Evolutionary conservation across 2,888 invertebrate species (phyloP), one percentile per base, ranked within the genome.

Genomic region (Koerneria pararmatus): DNA sequence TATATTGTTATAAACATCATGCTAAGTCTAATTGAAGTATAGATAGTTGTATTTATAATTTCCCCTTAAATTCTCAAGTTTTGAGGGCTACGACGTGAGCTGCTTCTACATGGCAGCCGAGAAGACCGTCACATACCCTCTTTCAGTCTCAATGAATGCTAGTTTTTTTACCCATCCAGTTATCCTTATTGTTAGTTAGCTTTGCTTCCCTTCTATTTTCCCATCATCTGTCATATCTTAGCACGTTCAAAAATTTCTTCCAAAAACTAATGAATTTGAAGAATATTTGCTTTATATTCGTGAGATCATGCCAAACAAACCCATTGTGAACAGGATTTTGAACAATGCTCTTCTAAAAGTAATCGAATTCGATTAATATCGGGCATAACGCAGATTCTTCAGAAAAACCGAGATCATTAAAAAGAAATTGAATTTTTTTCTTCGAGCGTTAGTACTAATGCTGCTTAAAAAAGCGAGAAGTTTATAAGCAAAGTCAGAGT

Each of bases 61-160:
- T n/a, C n/a, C n/a, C n/a, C n/a, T n/a, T n/a, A n/a, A 22, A 29
- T 3, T 3, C 1, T 31, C 15, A 24, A 24, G 3, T 4, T 11
- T 71, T 60, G 54, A 75, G 73, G 79, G 78, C 37, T 78, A 75
- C 69, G 79, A 77, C 15, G 69, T 78, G 56, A 66, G 66, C 57
- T 78, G 78, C 57, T 78, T 79, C 73, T 80, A 75, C 72, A 81
- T 80, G 72, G 71, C 80, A 60, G 74, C 78, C 32, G 80, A 78
- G 24, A 82, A 83, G 68, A 80, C 80, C 2, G 82, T 82, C 27
- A 81, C 80, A 2, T 82, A 81, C 69, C 81, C 82, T 5, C 66
- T 82, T n/a, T 74, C 80, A 29, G 82, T 80, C 19, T 69, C 71
- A n/a, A 64, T 66, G 65, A 69, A 69, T 54, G 65, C 57, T 24